Conservation (phyloP, 2,797 vertebrate genomes). For the Delichon dasypus region DNA sequence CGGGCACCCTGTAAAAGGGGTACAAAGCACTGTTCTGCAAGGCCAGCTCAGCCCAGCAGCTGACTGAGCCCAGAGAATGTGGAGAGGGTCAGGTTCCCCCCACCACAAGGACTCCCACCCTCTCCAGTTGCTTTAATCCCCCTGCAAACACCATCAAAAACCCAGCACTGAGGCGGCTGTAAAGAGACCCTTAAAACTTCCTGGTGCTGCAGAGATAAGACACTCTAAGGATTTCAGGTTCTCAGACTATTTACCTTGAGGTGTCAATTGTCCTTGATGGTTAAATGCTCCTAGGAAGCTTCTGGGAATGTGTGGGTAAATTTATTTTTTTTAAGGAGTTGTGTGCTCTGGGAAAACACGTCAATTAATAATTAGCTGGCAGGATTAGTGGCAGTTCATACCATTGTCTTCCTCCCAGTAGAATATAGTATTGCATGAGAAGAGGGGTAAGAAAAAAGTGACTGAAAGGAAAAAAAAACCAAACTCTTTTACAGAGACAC, state of each 20-base stretch:
- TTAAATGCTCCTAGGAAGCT: background rate
- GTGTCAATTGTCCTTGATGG: background rate
- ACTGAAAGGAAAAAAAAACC: background rate
- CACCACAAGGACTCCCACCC: background rate
- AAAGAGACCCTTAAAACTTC: background rate
- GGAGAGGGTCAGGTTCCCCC: background rate
- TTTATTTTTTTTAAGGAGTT: background rate
- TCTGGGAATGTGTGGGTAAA: background rate
- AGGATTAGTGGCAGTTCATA: background rate
- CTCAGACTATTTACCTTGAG: slow-evolving; percentile 3
- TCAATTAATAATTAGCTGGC: background rate
- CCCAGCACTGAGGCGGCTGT: background rate
- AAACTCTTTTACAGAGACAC: background rate
- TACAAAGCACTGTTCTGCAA: background rate
- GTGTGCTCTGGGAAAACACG: background rate
- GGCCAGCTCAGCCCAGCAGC: background rate
- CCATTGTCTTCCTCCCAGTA: background rate
- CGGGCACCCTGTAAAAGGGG: background rate
- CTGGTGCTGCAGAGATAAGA: background rate
- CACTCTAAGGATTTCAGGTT: background rate
- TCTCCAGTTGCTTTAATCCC: background rate
- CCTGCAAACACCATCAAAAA: background rate
- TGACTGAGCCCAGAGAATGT: background rate
- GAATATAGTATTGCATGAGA: background rate
- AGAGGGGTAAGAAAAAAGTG: background rate